These are phyloP conservation scores for Triops longicaudatus DNA, from an alignment of 1,140 invertebrate genomes.

Conservation along the genomic window DNA sequence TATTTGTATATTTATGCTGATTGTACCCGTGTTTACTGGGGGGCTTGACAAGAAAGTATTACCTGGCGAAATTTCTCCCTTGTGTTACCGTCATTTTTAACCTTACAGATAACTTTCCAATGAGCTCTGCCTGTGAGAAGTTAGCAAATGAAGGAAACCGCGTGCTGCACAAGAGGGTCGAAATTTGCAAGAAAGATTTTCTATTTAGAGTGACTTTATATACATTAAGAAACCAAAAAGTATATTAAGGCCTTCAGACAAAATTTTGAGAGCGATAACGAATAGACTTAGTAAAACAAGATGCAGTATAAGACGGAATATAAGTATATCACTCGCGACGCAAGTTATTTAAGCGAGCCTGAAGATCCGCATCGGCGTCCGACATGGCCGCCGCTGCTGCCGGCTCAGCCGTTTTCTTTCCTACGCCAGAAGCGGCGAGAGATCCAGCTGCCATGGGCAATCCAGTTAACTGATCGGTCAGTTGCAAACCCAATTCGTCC, in stretches of 20 bases:
- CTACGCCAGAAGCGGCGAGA: slow-evolving; percentile 42
- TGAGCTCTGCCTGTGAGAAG: neutral
- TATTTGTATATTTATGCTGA: slow-evolving; percentile 9
- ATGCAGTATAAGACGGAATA: neutral
- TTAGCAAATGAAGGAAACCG: neutral
- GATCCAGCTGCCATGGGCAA: slow-evolving; percentile 64
- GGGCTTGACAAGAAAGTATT: neutral
- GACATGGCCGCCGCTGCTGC: slow-evolving; percentile 48
- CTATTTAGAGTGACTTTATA: neutral
- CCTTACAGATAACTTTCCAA: too few species aligned
- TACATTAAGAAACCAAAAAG: neutral
- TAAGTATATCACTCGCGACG: slow-evolving; percentile 62
- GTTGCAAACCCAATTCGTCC: slow-evolving; percentile 91
- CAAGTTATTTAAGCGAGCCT: slow-evolving; percentile 87
- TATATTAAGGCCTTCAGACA: too few species aligned
- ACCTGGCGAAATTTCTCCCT: neutral
- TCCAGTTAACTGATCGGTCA: slow-evolving; percentile 78
- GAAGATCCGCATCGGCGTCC: slow-evolving; percentile 89
- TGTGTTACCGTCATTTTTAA: neutral
- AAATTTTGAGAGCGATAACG: neutral
- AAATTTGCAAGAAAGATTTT: neutral
- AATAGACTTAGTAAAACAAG: neutral
- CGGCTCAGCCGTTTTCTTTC: slow-evolving; percentile 43
- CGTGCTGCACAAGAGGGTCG: neutral
- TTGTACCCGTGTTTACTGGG: neutral